Evolutionary conservation across 1,140 invertebrate genomes (phyloP), one percentile per base, ranked within the genome.

Genomic region (Bradysia coprophila): DNA sequence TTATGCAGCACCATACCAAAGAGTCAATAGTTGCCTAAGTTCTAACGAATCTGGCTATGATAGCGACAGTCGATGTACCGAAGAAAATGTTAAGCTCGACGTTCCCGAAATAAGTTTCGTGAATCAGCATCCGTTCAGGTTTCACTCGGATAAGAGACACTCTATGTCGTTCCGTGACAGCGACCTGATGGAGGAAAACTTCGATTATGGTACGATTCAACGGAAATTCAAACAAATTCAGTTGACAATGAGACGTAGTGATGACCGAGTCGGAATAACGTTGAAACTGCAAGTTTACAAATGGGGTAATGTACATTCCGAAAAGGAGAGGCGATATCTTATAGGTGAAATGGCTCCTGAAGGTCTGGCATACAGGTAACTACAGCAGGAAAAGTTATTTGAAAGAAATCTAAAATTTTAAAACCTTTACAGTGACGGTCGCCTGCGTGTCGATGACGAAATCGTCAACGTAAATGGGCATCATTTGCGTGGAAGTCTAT

Each of bases 381-480:
- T 50, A 40, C 21, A 16, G 20, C 31, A 33, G n/a, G n/a, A n/a
- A n/a, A n/a, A n/a, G n/a, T n/a, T n/a, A n/a, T n/a, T n/a, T n/a
- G n/a, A n/a, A n/a, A n/a, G n/a, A 4, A 42, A 37, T 37, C 16
- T 37, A 15, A n/a, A 8, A 37, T 19, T 6, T 8, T 10, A 37
- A 6, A 37, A 15, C 34, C 6, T 10, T 36, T 9, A 36, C 61
- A 82, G 83, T 58, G 84, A 88, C 55, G 83, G 83, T 0, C 69
- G 81, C 43, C 64, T 90, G 43, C 70, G 76, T 48, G 67, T 83
- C 36, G 81, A 81, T 5, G 86, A 90, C 61, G 84, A 90, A 64
- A 77, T 90, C 43, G 73, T 89, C 13, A 83, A 87, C 59, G 82
- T 89, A 8, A 88, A 89, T 57, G 82, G 83, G 2, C 73, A 75